These are phyloP conservation scores for Drosophila sturtevanti DNA, from an alignment of 1,140 invertebrate genomes.

Conservation along the genomic window DNA sequence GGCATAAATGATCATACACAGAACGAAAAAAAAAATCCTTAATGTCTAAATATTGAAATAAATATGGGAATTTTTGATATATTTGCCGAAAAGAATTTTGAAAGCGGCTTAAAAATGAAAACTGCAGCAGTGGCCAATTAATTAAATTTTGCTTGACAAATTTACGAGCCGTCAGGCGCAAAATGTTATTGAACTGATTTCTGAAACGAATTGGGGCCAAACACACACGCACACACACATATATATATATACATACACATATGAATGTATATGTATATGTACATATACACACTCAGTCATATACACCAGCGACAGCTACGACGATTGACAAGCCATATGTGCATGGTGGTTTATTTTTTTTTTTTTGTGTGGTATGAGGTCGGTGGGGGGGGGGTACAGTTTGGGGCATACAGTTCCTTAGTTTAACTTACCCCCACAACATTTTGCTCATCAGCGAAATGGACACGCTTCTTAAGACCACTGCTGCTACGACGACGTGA, in stretches of 20 bases:
- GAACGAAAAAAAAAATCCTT: neutral
- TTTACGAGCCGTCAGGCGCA: slow-evolving; percentile 69
- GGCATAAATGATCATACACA: neutral
- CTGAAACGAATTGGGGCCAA: slow-evolving; percentile 65
- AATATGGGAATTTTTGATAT: neutral
- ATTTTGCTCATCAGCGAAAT: slow-evolving; percentile 66
- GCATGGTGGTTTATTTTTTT: slow-evolving; percentile 11
- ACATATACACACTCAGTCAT: neutral
- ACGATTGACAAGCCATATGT: slow-evolving; percentile 65
- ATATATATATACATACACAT: neutral
- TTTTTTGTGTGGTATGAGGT: no score
- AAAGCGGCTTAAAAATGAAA: slow-evolving; percentile 29
- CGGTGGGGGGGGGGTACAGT: slow-evolving; percentile 1
- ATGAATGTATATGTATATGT: neutral
- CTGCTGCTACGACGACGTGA: slow-evolving; percentile 57
- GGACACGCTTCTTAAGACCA: slow-evolving; percentile 77
- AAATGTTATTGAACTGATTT: slow-evolving; percentile 79
- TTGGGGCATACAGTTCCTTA: slow-evolving; percentile 6
- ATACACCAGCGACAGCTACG: slow-evolving; percentile 8
- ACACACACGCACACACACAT: neutral
- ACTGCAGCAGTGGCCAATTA: slow-evolving; percentile 74
- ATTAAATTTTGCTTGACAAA: slow-evolving; percentile 67
- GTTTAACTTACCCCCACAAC: slow-evolving; percentile 59
- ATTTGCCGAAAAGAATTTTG: neutral
- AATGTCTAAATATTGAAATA: no score